These are phyloP conservation scores for Condylostylus longicornis DNA, from an alignment of 1,140 invertebrate species.

Conservation along the genomic window DNA sequence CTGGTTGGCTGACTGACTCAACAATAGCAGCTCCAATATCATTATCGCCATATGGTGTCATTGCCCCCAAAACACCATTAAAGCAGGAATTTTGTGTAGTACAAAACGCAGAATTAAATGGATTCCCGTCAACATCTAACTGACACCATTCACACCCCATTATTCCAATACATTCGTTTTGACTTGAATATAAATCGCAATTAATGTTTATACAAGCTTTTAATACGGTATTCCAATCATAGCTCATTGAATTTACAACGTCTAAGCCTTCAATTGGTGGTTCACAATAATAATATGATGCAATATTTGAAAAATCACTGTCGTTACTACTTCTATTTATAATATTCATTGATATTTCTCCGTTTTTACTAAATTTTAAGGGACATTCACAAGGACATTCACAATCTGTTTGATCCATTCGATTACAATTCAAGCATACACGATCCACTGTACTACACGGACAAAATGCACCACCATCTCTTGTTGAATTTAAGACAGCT, in stretches of 20 bases:
- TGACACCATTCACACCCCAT: conserved; percentile 86
- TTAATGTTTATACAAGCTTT: conserved; percentile 56
- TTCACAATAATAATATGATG: conserved; percentile 23
- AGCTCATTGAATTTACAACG: not conserved
- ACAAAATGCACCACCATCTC: conserved; percentile 71
- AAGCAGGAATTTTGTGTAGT: conserved; percentile 65
- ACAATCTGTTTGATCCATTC: conserved; percentile 88
- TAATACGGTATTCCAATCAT: conserved; percentile 13
- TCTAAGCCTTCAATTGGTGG: conserved; percentile 13
- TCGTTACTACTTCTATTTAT: not conserved
- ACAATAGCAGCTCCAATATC: conserved; percentile 39
- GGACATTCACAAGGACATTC: conserved; percentile 92
- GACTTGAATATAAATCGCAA: conserved; percentile 58
- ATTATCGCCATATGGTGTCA: conserved; percentile 64
- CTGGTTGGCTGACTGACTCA: conserved; percentile 26
- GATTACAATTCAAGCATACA: conserved; percentile 78
- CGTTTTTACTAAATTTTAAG: conserved; percentile 36
- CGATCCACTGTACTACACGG: conserved; percentile 83
- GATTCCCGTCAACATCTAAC: conserved; percentile 56
- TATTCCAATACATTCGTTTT: conserved; percentile 66
- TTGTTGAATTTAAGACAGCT: conserved; percentile 63
- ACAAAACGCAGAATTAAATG: conserved; percentile 58
- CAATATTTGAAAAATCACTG: conserved; percentile 20
- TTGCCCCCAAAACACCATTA: conserved; percentile 60
- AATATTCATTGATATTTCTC: conserved; percentile 9